A percentile compares a stretch with the other conserved stretches of the same genome.
phyloP scores from a whole-genome alignment of 1,140 invertebrate genomes.

The Ditylenchus dipsaci region DNA sequence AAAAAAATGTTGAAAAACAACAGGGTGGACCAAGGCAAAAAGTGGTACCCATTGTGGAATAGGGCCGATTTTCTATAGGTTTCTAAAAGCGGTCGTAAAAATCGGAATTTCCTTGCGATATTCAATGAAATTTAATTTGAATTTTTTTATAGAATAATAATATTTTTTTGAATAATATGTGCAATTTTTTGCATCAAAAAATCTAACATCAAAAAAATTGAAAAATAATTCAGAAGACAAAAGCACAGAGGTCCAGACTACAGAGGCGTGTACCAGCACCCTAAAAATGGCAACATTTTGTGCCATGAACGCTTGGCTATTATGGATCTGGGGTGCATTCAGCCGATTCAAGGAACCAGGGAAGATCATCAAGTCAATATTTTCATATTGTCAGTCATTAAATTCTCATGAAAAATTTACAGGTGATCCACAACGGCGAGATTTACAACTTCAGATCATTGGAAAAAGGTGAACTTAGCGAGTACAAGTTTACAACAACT shows the following conservation, averaged over 20 bases:
- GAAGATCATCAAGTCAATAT: conserved; percentile 41
- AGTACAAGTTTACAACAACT: conserved; percentile 31
- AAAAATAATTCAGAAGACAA: conserved; percentile 44
- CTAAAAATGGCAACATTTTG: conserved; percentile 51
- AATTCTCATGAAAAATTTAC: conserved; percentile 15
- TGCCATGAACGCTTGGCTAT: conserved; percentile 56
- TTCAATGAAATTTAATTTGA: no score
- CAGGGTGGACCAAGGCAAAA: no score
- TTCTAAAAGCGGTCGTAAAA: no score
- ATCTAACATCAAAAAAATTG: no score
- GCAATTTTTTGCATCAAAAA: no score
- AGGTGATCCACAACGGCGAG: conserved; percentile 58
- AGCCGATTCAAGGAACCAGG: conserved; percentile 45
- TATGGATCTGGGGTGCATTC: conserved; percentile 46
- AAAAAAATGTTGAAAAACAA: no score
- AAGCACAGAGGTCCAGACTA: conserved; percentile 52
- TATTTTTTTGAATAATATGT: no score
- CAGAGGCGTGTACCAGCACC: conserved; percentile 45
- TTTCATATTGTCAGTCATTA: not conserved
- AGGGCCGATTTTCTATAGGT: no score
- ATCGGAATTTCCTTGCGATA: no score
- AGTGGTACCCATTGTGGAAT: no score
- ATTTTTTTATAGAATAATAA: no score
- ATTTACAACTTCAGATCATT: conserved; percentile 53
- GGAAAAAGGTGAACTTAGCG: conserved; percentile 35